Evolutionary conservation across 1,140 invertebrate species (phyloP), one percentile per base, ranked within the genome.

Genomic region (Radopholus similis): DNA sequence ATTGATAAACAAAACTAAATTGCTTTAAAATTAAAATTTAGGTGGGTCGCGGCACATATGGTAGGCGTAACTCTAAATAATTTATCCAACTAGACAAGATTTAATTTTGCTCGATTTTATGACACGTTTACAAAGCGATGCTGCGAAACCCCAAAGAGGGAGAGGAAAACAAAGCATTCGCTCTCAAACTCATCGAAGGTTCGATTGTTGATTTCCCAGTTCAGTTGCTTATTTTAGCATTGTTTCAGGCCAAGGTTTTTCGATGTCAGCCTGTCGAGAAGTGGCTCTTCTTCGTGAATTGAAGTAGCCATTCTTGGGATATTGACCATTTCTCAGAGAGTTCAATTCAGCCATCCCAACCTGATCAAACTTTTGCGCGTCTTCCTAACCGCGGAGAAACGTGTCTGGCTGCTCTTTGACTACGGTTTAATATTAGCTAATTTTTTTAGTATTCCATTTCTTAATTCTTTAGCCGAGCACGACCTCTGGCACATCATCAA

Each of bases 401-500:
- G 78, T 42, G 78, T 80, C 2, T 99, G 94, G 90, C 85, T 99
- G 26, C 85, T 99, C 32, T 96, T 99, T 86, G 95, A 99, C 83
- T 99, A 95, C 86, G 94, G n/a, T n/a, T n/a, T n/a, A n/a, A n/a
- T n/a, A n/a, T n/a, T n/a, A n/a, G n/a, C n/a, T n/a, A n/a, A n/a
- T n/a, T n/a, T n/a, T n/a, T n/a, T n/a, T n/a, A n/a, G n/a, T n/a
- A n/a, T n/a, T n/a, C n/a, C n/a, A n/a, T n/a, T n/a, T n/a, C n/a
- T n/a, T n/a, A n/a, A n/a, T n/a, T n/a, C n/a, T n/a, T n/a, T n/a
- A n/a, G n/a, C 95, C 4, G 96, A 99, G 86, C 95, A 99, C 87
- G 96, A 99, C 87, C 84, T 99, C 28, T 99, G 96, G 95, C 96
- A 99, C 83, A 99, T 99, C 37, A 99, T 99, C 53, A 98, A 98